Conservation (phyloP, 37 sponge, comb jelly and placozoan species). For the Petrosia ficiformis region DNA sequence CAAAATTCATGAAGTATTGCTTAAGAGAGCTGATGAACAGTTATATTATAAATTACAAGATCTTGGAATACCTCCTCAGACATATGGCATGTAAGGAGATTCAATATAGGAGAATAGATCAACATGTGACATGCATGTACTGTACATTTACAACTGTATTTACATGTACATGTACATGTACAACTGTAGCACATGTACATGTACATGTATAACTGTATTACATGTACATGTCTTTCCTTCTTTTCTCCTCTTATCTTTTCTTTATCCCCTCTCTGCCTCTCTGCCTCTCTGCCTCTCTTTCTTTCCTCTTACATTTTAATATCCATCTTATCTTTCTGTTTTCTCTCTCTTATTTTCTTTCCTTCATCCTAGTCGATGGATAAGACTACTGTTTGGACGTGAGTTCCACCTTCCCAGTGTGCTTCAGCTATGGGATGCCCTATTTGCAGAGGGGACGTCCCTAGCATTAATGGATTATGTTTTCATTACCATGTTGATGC, state of each 20-base stretch:
- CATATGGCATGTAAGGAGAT: slow-evolving; percentile 87
- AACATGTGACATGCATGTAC: not conserved
- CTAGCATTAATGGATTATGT: slow-evolving; percentile 90
- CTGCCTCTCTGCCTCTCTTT: slow-evolving; percentile 1
- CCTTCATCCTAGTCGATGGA: slow-evolving; percentile 82
- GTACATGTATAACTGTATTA: not conserved
- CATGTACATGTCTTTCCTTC: not conserved
- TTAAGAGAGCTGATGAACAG: slow-evolving; percentile 76
- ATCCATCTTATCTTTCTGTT: not conserved
- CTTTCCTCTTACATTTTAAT: not conserved
- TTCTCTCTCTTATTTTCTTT: not conserved
- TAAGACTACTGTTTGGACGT: slow-evolving; percentile 92
- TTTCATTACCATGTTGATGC: slow-evolving; percentile 85
- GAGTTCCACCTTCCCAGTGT: slow-evolving; percentile 87
- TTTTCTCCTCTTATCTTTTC: not conserved
- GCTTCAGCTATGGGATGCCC: slow-evolving; percentile 96
- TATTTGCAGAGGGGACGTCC: slow-evolving; percentile 86
- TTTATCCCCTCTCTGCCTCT: slow-evolving; percentile 1
- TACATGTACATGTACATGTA: not conserved
- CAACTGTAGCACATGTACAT: not conserved
- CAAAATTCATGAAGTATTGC: slow-evolving; percentile 77
- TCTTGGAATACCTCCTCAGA: slow-evolving; percentile 87
- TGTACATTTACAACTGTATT: not conserved
- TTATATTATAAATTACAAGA: slow-evolving; percentile 66
- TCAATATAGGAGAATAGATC: not conserved